These are phyloP conservation scores for Propithecus deckenii DNA, from an alignment of 2,797 vertebrate genomes.

Conservation along the genomic window DNA sequence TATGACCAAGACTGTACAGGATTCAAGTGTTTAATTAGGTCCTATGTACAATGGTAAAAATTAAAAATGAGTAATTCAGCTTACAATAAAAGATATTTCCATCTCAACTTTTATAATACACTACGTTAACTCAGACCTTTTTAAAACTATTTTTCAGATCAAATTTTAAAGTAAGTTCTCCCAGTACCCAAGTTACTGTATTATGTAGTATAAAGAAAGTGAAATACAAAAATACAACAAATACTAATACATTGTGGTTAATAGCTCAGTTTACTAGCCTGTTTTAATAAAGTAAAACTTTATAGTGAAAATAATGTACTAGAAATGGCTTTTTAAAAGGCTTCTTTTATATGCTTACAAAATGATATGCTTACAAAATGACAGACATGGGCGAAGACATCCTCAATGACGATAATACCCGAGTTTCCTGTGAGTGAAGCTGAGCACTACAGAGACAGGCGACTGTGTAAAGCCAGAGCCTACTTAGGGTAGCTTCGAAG, in stretches of 20 bases:
- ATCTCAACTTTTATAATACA: neutral
- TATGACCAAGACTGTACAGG: neutral
- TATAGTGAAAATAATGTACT: slow-evolving; percentile 18
- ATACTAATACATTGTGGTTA: slow-evolving; percentile 42
- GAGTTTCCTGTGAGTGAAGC: neutral
- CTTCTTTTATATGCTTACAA: neutral
- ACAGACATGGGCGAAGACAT: neutral
- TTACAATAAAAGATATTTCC: neutral
- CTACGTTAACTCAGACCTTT: neutral
- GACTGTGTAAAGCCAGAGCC: neutral
- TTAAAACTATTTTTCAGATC: neutral
- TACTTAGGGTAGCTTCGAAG: neutral
- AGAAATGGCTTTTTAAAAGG: slow-evolving; percentile 41
- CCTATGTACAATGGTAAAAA: neutral
- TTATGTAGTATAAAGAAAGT: neutral
- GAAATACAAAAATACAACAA: slow-evolving; percentile 1
- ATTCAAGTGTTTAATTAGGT: neutral
- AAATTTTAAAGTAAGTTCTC: neutral
- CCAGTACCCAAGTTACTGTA: neutral
- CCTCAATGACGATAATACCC: neutral
- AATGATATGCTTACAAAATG: neutral
- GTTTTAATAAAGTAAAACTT: slow-evolving; percentile 61
- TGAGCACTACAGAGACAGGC: neutral
- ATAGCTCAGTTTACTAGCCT: slow-evolving; percentile 61
- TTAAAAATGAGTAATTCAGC: neutral